Conservation (phyloP, 2,113 vertebrate species). For the Tragelaphus buxtoni region DNA sequence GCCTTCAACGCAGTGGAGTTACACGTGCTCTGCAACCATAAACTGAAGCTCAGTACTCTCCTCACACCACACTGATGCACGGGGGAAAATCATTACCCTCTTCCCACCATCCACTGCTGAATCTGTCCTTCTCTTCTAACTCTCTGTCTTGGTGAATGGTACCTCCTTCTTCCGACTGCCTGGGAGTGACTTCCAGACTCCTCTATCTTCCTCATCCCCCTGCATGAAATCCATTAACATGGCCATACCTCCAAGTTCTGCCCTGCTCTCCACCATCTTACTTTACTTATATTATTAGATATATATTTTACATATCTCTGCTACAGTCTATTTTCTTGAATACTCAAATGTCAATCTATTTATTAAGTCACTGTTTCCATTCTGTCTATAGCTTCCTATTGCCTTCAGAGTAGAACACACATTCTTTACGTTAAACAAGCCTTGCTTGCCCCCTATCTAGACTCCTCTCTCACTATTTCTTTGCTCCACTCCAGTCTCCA, state of each 20-base stretch:
- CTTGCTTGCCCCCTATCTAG: neutral
- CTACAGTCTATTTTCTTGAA: neutral
- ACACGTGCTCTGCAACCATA: neutral
- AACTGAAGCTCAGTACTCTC: neutral
- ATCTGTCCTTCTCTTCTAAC: neutral
- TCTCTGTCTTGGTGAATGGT: neutral
- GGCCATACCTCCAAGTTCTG: neutral
- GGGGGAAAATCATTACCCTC: neutral
- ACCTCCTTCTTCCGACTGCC: neutral
- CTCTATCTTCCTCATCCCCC: neutral
- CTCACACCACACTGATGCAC: neutral
- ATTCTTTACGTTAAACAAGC: neutral
- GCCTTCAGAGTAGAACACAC: neutral
- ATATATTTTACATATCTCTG: neutral
- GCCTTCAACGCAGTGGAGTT: too few species aligned
- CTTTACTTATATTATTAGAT: neutral
- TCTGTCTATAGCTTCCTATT: neutral
- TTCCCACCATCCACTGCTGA: neutral
- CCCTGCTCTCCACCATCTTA: neutral
- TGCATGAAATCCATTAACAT: neutral
- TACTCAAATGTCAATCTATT: neutral
- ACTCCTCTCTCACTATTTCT: neutral
- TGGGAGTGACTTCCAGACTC: neutral
- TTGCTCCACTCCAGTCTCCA: neutral
- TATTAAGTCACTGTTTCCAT: neutral